Percentiles rank a stretch among this genome's conserved stretches.
Conservation (phyloP, 2,797 vertebrate genomes). For the Sebastes hubbsi region DNA sequence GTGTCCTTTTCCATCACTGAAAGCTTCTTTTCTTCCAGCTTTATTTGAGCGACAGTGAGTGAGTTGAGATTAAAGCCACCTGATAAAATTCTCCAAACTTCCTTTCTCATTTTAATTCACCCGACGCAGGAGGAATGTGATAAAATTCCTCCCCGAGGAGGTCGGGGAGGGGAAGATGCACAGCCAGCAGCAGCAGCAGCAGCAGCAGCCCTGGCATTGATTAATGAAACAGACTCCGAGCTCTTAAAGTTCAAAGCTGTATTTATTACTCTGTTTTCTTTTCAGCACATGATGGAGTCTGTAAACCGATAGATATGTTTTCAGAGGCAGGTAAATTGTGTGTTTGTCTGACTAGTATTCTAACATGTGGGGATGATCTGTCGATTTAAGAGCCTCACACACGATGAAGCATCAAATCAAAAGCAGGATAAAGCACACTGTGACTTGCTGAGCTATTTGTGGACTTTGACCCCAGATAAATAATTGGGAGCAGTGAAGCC, state of each 20-base stretch:
- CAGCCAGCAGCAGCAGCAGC: conserved; percentile 19
- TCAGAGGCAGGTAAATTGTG: background rate
- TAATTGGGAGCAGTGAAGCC: conserved; percentile 38
- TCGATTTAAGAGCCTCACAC: background rate
- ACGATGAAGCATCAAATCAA: conserved; percentile 2
- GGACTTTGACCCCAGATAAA: conserved; percentile 55
- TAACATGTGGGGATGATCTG: background rate
- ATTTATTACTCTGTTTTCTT: conserved; percentile 57
- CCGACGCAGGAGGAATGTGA: conserved; percentile 30
- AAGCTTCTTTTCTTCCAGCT: background rate
- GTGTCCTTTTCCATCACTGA: background rate
- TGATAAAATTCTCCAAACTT: conserved; percentile 1
- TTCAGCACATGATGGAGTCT: conserved; percentile 40
- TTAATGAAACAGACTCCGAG: conserved; percentile 62
- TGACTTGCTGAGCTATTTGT: conserved; percentile 29
- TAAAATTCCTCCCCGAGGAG: conserved; percentile 47
- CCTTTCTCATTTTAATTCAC: conserved; percentile 27
- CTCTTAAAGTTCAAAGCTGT: conserved; percentile 65
- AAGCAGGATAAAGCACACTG: background rate
- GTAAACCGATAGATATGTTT: background rate
- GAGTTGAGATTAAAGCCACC: background rate
- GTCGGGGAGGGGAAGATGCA: conserved; percentile 15
- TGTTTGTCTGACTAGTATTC: background rate
- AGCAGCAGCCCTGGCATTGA: conserved; percentile 58
- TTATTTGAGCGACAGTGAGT: background rate